Evolutionary conservation across 2,113 vertebrate genomes (phyloP).

Genomic region (Ariopsis seemanni): DNA sequence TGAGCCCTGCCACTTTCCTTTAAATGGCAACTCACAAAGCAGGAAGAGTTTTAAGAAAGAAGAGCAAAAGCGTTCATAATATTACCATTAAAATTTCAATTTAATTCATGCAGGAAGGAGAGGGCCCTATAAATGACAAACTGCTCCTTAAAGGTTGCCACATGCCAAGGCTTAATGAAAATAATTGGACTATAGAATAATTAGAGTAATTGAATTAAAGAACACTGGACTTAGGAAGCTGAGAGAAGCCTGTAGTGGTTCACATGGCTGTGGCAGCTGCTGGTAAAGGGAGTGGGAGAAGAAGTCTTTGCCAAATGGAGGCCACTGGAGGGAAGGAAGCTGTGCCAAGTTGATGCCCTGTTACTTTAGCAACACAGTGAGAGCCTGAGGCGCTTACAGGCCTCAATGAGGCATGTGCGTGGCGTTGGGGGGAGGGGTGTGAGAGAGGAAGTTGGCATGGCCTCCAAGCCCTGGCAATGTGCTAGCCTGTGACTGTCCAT

Average conservation of each 20-base stretch:
- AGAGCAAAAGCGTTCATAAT: too few relatives aligned
- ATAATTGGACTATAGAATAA: slow-evolving; percentile 10
- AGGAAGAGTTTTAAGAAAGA: not conserved
- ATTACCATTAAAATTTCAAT: not conserved
- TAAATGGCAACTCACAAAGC: not conserved
- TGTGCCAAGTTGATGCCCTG: slow-evolving; percentile 40
- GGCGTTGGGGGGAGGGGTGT: not conserved
- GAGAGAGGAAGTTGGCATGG: slow-evolving; percentile 47
- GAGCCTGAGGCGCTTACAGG: slow-evolving; percentile 50
- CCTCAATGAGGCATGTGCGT: slow-evolving; percentile 37
- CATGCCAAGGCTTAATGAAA: not conserved
- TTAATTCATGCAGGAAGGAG: not conserved
- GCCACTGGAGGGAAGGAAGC: slow-evolving; percentile 27
- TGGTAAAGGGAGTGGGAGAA: slow-evolving; percentile 33
- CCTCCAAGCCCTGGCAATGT: slow-evolving; percentile 59
- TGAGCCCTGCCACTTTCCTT: too few relatives aligned
- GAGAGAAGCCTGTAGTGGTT: not conserved
- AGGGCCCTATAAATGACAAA: not conserved
- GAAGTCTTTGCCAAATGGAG: slow-evolving; percentile 22
- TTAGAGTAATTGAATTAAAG: not conserved
- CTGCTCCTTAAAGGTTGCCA: not conserved
- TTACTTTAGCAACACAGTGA: slow-evolving; percentile 34
- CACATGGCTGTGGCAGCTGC: slow-evolving; percentile 36
- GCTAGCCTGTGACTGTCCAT: slow-evolving; percentile 48
- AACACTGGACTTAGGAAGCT: not conserved